phyloP scores from a whole-genome alignment of 2,888 invertebrate species.

The Scaptomyza reducta region DNA sequence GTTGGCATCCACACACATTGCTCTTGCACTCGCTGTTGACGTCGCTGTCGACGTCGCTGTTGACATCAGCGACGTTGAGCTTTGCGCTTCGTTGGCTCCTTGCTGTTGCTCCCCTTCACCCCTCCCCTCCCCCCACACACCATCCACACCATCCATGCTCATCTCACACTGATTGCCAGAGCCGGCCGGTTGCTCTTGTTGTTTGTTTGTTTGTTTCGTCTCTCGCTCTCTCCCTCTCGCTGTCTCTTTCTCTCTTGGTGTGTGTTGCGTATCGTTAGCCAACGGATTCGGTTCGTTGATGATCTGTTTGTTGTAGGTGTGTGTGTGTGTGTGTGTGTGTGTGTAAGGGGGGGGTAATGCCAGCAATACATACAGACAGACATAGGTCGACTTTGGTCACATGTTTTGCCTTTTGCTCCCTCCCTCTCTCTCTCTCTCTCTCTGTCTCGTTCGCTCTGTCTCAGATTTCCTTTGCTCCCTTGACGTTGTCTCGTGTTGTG shows the following conservation, averaged over 20 bases:
- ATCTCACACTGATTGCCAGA: neutral
- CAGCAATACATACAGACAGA: constrained; percentile 47
- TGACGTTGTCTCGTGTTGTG: constrained; percentile 21
- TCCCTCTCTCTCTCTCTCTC: constrained; percentile 3
- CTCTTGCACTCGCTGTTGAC: constrained; percentile 17
- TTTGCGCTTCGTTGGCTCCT: constrained; percentile 60
- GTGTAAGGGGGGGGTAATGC: constrained; percentile 48
- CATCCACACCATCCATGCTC: neutral
- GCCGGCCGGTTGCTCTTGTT: constrained; percentile 2
- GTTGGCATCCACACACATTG: constrained; percentile 28
- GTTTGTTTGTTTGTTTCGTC: neutral
- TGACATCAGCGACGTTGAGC: constrained; percentile 40
- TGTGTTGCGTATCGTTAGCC: constrained; percentile 33
- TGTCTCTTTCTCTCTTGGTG: constrained; percentile 31
- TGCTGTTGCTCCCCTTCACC: constrained; percentile 5
- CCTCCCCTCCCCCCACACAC: neutral
- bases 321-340: neutral
- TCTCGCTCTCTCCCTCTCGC: neutral
- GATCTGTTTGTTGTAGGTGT: constrained; percentile 34
- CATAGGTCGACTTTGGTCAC: constrained; percentile 56
- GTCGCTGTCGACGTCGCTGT: constrained; percentile 25
- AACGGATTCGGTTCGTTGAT: constrained; percentile 58
- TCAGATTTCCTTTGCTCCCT: constrained; percentile 12
- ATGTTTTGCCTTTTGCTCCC: constrained; percentile 19
- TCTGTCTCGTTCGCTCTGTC: neutral